phyloP scores from a whole-genome alignment of 2,797 vertebrate species.

The Pseudomugil gertrudae region DNA sequence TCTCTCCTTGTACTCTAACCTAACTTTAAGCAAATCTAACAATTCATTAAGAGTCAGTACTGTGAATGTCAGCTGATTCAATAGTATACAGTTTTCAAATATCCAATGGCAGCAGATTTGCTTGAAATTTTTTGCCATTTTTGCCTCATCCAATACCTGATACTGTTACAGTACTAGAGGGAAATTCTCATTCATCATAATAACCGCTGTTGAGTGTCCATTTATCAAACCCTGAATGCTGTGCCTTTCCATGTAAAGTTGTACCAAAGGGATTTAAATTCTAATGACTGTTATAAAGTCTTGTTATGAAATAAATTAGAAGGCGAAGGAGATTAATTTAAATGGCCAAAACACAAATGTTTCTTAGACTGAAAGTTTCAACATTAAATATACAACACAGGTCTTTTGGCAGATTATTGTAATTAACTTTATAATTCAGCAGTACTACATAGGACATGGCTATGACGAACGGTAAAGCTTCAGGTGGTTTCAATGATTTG shows the following conservation, averaged over 20 bases:
- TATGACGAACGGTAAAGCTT: constrained; percentile 41
- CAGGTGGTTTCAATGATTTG: constrained; percentile 46
- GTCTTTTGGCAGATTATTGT: constrained; percentile 36
- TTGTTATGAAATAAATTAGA: constrained; percentile 70
- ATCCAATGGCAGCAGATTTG: constrained; percentile 69
- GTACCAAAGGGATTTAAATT: constrained; percentile 65
- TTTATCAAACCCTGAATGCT: constrained; percentile 76
- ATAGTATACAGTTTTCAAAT: constrained; percentile 72
- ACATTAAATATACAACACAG: constrained; percentile 19
- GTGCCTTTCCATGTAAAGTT: constrained; percentile 57
- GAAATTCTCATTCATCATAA: constrained; percentile 84
- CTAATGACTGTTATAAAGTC: constrained; percentile 65
- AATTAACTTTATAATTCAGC: constrained; percentile 16
- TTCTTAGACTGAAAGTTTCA: constrained; percentile 9
- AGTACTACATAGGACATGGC: neutral
- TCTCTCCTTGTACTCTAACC: constrained; percentile 8
- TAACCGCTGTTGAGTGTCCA: constrained; percentile 81
- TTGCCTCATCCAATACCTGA: constrained; percentile 52
- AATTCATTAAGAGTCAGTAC: constrained; percentile 62
- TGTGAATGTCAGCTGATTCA: constrained; percentile 65
- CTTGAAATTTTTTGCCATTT: constrained; percentile 46
- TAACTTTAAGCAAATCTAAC: constrained; percentile 48
- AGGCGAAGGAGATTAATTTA: constrained; percentile 44
- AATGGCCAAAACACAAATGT: constrained; percentile 26
- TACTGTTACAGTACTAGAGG: constrained; percentile 61